Conservation (phyloP, 2,888 invertebrate species). For the Labia minor region DNA sequence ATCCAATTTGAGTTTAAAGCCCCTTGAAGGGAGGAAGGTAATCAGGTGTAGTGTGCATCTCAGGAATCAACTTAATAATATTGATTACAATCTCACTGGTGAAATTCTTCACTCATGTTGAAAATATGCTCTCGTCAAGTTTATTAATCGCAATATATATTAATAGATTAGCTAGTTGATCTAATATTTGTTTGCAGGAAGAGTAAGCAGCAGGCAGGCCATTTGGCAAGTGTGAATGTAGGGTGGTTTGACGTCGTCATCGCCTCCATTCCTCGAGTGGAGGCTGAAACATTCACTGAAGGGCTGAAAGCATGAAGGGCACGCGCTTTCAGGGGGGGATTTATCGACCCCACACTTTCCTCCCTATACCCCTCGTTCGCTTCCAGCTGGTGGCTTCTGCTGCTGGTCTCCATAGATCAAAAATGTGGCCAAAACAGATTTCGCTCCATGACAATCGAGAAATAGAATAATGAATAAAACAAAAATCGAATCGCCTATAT, state of each 20-base stretch:
- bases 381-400: neutral
- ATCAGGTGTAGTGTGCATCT: no score
- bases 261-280: neutral
- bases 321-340: neutral
- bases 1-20: no score
- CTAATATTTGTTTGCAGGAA: slow-evolving; percentile 13
- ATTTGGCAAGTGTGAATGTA: neutral
- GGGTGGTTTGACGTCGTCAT: slow-evolving; percentile 13
- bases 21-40: no score
- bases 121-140: no score
- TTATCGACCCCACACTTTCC: neutral
- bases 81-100: no score
- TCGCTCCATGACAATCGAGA: slow-evolving; percentile 1
- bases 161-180: neutral
- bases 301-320: neutral
- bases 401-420: neutral
- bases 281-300: neutral
- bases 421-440: slow-evolving; percentile 13
- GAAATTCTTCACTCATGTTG: no score
- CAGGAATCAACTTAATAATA: no score
- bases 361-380: neutral
- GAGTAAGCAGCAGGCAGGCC: neutral
- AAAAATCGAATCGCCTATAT: neutral
- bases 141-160: neutral
- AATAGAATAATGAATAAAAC: slow-evolving; percentile 13